These are phyloP conservation scores for Drosophila atroscutellata DNA, from an alignment of 2,888 invertebrate species.

Conservation along the genomic window DNA sequence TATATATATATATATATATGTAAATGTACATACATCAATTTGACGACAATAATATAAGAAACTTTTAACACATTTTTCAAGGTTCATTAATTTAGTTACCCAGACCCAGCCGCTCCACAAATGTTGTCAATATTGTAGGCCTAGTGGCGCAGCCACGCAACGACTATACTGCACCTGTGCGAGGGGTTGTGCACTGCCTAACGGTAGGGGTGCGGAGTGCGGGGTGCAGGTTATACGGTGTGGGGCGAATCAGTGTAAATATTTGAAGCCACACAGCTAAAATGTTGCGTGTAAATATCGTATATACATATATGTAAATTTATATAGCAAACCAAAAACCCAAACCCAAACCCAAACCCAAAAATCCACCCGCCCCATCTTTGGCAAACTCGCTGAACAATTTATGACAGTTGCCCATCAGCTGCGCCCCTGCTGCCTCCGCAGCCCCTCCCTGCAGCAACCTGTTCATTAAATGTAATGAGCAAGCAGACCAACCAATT, in stretches of 20 bases:
- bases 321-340: slow-evolving; percentile 50
- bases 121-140: slow-evolving; percentile 40
- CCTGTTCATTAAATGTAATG: slow-evolving; percentile 77
- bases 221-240: neutral
- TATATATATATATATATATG: neutral
- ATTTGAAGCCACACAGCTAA: slow-evolving; percentile 70
- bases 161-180: slow-evolving; percentile 40
- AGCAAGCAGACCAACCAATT: slow-evolving; percentile 56
- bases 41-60: slow-evolving; percentile 66
- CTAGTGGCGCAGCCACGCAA: slow-evolving; percentile 25
- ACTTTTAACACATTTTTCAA: slow-evolving; percentile 81
- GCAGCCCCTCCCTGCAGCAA: slow-evolving; percentile 25
- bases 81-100: slow-evolving; percentile 73
- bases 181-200: neutral
- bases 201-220: neutral
- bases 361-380: neutral
- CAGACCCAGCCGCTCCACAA: slow-evolving; percentile 20
- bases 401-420: slow-evolving; percentile 77
- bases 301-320: slow-evolving; percentile 79
- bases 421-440: slow-evolving; percentile 22
- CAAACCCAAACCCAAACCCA: slow-evolving; percentile 22
- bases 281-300: slow-evolving; percentile 80
- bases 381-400: slow-evolving; percentile 40
- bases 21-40: slow-evolving; percentile 44
- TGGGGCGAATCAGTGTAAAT: slow-evolving; percentile 73